Evolutionary conservation across 2,113 vertebrate species (phyloP), one percentile per base, ranked within the genome.

Genomic region (Colistium nudipinnis): DNA sequence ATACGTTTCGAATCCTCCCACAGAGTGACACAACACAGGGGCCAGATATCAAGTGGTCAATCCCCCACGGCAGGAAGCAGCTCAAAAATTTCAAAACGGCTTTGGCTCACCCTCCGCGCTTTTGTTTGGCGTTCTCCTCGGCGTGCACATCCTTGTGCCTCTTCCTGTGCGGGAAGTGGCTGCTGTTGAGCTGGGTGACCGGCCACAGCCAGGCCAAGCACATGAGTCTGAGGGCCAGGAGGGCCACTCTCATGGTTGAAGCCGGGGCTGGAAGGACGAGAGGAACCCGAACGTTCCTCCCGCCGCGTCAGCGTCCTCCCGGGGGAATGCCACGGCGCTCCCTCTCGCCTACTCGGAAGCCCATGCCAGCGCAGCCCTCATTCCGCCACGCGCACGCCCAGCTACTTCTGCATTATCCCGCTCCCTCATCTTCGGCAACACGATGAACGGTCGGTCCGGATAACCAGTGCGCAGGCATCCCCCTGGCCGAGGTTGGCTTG

Each of bases 151-250:
- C 92, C 87, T 92, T 92, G 78, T 91, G 82, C 63, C 85, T 91
- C 69, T 84, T 90, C 69, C 87, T 91, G 84, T 68, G 85, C 0
- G 82, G 81, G 22, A 82, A 85, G 38, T 88, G 80, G 83, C 75
- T 90, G 82, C 91, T 85, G 74, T 82, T 87, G 61, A 87, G 88
- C 63, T 87, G 85, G 20, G 85, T 85, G 56, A 90, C 62, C 19
- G 90, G 91, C 90, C 88, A 91, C 71, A 92, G 53, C 79, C 90
- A 88, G 63, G 88, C 87, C 76, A 93, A 79, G 78, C 90, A 91
- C 80, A 91, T 71, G 78, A 92, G 85, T 82, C 88, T 84, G 36
- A 93, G 70, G 62, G 75, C 88, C 86, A 88, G 73, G 63, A 81
- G 77, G 74, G 71, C 80, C 81, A 86, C 55, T 80, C 82, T 91